phyloP scores from a whole-genome alignment of 2,113 vertebrate species.

The Ctenodactylus gundi region DNA sequence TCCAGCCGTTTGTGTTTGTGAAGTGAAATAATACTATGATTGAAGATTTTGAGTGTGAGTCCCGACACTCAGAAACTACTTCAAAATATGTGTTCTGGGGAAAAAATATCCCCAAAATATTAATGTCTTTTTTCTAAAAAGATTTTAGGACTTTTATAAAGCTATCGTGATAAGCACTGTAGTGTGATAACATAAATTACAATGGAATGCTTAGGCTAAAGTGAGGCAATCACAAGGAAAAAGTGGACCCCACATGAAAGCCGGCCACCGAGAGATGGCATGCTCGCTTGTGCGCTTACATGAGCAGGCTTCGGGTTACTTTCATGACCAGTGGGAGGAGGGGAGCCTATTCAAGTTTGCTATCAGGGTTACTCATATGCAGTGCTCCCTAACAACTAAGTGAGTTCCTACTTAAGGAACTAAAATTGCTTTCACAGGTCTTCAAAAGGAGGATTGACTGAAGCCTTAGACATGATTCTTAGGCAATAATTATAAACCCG shows the following conservation, averaged over 20 bases:
- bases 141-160: neutral
- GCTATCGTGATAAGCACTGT: neutral
- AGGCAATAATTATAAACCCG: neutral
- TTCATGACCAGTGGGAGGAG: neutral
- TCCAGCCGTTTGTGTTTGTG: neutral
- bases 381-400: neutral
- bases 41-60: slow-evolving; percentile 9
- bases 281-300: too few relatives aligned
- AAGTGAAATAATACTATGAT: neutral
- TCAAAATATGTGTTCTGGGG: neutral
- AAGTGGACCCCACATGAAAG: neutral
- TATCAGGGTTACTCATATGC: neutral
- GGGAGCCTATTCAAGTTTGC: neutral
- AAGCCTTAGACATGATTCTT: neutral
- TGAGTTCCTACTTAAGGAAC: neutral
- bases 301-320: too few relatives aligned
- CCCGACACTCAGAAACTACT: neutral
- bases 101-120: too few relatives aligned
- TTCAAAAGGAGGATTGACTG: neutral
- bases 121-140: neutral
- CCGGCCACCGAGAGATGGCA: neutral
- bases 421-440: neutral
- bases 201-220: neutral
- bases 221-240: neutral
- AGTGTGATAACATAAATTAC: neutral